Base-by-base conservation (phyloP, 2,888 invertebrate species). In the Malachius bipustulatus region DNA sequence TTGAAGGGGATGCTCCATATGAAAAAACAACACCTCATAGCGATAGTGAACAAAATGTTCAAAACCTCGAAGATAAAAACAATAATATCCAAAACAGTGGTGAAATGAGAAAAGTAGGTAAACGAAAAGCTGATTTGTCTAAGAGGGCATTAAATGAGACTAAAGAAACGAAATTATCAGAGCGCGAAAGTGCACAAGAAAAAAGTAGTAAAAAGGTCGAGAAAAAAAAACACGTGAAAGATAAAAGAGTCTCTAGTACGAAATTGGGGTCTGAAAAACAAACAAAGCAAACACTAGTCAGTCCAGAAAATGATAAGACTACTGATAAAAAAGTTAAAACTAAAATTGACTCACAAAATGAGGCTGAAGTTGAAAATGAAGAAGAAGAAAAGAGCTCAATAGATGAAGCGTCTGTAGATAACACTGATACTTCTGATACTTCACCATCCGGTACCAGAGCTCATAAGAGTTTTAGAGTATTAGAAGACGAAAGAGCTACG, bases 381-480 rank as follows among this genome's bases (percentile, higher is more conserved):
- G 26, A 32, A 10, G 26, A 33, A 8, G 13, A 15, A 16, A 16
- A 29, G 36, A 19, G 38, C 15, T 44, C 48, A 3, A 46, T 47
- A 6, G 45, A 45, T 16, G 51, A 50, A 19, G 39, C 31, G 9
- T n/a, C 6, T 8, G 24, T n/a, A 19, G 39, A 37, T 24, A 44
- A 43, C 11, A 41, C 33, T 11, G 40, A 37, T 2, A 36, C 28
- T 3, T 39, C 43, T 3, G 43, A 43, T 16, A 40, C 39, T 34
- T 37, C 49, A 10, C 38, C 35, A 16, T 42, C 42, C 2, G 45
- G 41, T 4, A 36, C 42, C 37, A 49, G 50, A 44, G 42, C 51
- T 13, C 59, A 60, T 31, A 53, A 52, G 43, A 62, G 62, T 39
- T 62, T 62, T 38, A 53, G 56, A 32, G 48, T 62, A 10, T 43